phyloP scores from a whole-genome alignment of 2,113 vertebrate species.

The Catharus fuscescens region DNA sequence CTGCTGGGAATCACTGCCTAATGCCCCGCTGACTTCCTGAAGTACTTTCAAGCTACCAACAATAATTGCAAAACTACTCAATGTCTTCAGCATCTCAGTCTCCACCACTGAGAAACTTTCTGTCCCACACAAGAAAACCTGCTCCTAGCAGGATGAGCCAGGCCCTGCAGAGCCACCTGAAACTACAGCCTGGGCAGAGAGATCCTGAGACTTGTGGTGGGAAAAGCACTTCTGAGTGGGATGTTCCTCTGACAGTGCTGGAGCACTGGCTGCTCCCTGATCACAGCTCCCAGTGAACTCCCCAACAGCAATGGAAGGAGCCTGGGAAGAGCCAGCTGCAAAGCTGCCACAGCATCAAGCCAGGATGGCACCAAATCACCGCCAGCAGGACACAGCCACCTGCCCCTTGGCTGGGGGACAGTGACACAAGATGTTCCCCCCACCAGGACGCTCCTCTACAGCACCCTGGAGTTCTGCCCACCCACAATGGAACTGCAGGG shows the following conservation, averaged over 20 bases:
- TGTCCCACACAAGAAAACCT: neutral
- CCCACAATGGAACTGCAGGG: fast-evolving
- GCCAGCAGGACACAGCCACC: fast-evolving
- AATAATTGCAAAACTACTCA: neutral
- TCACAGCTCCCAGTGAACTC: neutral
- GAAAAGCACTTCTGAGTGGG: fast-evolving
- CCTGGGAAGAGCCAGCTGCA: neutral
- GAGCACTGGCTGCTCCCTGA: neutral
- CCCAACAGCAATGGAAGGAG: fast-evolving
- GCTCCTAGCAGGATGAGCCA: neutral
- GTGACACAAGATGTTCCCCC: neutral
- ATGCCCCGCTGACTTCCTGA: fast-evolving
- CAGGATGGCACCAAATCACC: neutral
- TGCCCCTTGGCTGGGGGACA: fast-evolving
- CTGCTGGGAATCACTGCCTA: neutral
- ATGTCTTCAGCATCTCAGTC: neutral
- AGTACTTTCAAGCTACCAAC: neutral
- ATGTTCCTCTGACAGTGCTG: fast-evolving
- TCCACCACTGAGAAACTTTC: neutral
- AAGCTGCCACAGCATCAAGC: neutral
- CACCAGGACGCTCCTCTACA: fast-evolving
- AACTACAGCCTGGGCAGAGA: neutral
- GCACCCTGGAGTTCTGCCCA: fast-evolving
- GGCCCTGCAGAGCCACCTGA: neutral
- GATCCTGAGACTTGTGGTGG: neutral